Evolutionary conservation across 2,113 vertebrate species (phyloP).

Genomic region (Oreochromis spilurus): DNA sequence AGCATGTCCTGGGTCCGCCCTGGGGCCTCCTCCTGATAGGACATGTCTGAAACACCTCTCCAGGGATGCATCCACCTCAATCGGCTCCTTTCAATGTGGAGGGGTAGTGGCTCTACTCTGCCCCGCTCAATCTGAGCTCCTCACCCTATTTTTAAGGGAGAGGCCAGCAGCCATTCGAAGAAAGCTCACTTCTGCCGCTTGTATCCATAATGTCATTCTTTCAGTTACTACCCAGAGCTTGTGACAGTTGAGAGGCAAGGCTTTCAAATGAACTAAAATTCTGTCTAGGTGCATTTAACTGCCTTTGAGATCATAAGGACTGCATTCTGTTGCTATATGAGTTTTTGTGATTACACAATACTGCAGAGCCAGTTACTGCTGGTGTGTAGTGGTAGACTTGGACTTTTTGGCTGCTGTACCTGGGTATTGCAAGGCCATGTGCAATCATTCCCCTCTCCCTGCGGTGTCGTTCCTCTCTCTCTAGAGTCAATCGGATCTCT

Average conservation of each 20-base stretch:
- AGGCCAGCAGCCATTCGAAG: background rate
- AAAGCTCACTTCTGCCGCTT: background rate
- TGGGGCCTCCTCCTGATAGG: background rate
- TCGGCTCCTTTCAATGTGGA: background rate
- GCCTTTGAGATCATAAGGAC: background rate
- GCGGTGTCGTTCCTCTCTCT: slow-evolving; percentile 65
- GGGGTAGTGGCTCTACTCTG: fast-evolving
- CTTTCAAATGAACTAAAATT: background rate
- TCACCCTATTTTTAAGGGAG: background rate
- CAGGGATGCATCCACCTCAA: background rate
- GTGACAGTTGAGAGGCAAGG: background rate
- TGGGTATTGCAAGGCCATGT: slow-evolving; percentile 25
- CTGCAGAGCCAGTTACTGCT: background rate
- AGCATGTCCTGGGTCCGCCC: background rate
- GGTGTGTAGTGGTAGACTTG: background rate
- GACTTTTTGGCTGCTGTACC: slow-evolving; percentile 5
- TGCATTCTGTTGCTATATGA: background rate
- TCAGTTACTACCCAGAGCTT: background rate
- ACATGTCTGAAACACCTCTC: background rate
- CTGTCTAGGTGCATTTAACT: background rate
- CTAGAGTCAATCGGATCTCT: slow-evolving; percentile 68
- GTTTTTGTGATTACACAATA: background rate
- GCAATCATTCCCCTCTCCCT: slow-evolving; percentile 52
- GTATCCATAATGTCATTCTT: background rate
- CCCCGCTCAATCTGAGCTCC: fast-evolving